phyloP scores from a whole-genome alignment of 2,113 vertebrate species.

The Hypanus sabinus region DNA sequence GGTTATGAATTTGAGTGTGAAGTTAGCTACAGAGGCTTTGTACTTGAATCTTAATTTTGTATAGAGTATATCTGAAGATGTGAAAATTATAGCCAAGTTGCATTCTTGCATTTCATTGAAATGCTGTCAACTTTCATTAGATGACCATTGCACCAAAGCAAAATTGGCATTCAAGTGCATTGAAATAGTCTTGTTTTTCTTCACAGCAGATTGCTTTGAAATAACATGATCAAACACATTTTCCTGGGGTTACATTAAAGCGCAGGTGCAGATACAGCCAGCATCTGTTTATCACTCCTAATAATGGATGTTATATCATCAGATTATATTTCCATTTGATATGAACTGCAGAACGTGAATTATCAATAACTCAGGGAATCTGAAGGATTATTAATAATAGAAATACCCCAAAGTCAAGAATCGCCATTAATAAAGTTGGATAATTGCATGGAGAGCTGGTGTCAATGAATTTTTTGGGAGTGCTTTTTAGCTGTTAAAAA shows the following conservation, averaged over 20 bases:
- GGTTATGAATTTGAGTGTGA: not conserved
- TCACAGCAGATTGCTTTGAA: constrained; percentile 7
- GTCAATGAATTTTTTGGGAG: not conserved
- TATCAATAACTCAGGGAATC: not conserved
- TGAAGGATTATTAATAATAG: not conserved
- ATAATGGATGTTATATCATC: constrained; percentile 22
- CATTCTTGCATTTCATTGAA: not conserved
- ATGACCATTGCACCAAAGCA: not conserved
- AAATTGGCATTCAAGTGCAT: not conserved
- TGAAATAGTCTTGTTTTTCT: not conserved
- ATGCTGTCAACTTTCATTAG: not conserved
- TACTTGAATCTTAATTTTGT: not conserved
- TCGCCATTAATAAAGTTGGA: not conserved
- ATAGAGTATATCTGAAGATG: not conserved
- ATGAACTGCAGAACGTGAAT: not conserved
- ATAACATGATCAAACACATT: constrained; percentile 1
- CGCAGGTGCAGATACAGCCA: not conserved
- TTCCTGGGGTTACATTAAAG: not conserved
- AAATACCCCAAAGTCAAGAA: not conserved
- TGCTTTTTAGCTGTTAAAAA: not conserved
- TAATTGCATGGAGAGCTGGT: not conserved
- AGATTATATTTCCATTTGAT: constrained; percentile 29
- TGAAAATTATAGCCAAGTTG: not conserved
- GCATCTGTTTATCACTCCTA: not conserved
- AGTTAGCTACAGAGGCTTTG: not conserved